A percentile compares a stretch with the other conserved stretches of the same genome.
Evolutionary conservation across 2,113 vertebrate genomes (phyloP).

Genomic region (zebrafish (Danio rerio)): GRCz12tu NC_133184.1:14727501-14728000

Average conservation of each 20-base stretch:
- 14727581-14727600: no score
- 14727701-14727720: no score
- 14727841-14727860: constrained; percentile 46
- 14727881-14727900: constrained; percentile 52
- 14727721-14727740: no score
- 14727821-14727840: constrained; percentile 44
- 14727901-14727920: constrained; percentile 36
- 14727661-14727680: no score
- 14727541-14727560: no score
- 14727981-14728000: constrained; percentile 23
- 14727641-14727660: no score
- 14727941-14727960: constrained; percentile 49
- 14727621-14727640: no score
- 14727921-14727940: constrained; percentile 41
- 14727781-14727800: constrained; percentile 50
- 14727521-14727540: no score
- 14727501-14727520: no score
- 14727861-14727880: constrained; percentile 50
- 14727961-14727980: constrained; percentile 54
- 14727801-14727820: constrained; percentile 45
- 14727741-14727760: constrained; percentile 29
- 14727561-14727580: no score
- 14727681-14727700: no score
- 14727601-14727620: no score
- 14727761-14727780: constrained; percentile 38